These are phyloP conservation scores for Triplophysa tibetana DNA, from an alignment of 2,113 vertebrate genomes.

Conservation along the genomic window DNA sequence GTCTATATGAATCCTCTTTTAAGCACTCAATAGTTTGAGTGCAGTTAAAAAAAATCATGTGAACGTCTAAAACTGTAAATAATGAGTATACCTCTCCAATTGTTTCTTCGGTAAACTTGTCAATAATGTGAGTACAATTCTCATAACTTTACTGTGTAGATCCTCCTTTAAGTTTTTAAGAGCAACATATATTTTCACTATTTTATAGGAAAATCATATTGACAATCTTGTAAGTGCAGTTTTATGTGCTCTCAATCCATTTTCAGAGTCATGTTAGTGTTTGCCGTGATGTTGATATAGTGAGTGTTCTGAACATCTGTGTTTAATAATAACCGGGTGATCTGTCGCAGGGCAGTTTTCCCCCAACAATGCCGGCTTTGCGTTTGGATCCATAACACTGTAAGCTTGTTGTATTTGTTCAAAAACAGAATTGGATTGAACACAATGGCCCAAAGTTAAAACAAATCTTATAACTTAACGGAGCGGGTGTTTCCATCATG, in stretches of 20 bases:
- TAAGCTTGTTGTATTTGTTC: neutral
- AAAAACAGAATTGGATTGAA: neutral
- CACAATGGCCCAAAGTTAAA: neutral
- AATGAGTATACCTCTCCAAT: too few species aligned
- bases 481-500: neutral
- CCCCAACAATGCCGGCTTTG: neutral
- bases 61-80: too few species aligned
- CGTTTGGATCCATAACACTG: neutral
- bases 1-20: neutral
- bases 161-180: too few species aligned
- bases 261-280: constrained; percentile 9
- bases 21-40: neutral
- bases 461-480: neutral
- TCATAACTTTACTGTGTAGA: too few species aligned
- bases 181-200: too few species aligned
- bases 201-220: neutral
- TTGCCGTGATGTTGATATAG: neutral
- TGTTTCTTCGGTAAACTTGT: too few species aligned
- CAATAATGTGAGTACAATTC: too few species aligned
- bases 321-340: constrained; percentile 59
- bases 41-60: too few species aligned
- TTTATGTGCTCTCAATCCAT: neutral
- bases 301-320: constrained; percentile 58
- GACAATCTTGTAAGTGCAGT: neutral
- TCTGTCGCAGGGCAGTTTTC: neutral